Conservation (phyloP, 2,113 vertebrate species). For the Hemibagrus wyckioides region DNA sequence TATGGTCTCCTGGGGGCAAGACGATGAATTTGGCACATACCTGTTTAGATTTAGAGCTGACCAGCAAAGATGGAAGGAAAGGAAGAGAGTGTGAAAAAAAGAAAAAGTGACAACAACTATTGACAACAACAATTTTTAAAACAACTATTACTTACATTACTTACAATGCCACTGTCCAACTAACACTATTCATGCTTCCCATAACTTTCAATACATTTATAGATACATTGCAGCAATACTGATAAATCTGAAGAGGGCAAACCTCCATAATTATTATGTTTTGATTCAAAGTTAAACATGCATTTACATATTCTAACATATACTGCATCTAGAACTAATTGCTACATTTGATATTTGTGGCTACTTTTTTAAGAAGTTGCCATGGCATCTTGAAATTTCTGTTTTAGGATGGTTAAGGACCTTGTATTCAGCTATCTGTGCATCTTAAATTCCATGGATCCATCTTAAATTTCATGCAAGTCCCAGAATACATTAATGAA, state of each 20-base stretch:
- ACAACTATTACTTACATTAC: conserved; percentile 6
- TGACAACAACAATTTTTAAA: neutral
- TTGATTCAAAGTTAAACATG: neutral
- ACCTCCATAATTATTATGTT: neutral
- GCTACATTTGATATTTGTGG: conserved; percentile 26
- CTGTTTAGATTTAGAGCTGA: conserved; percentile 48
- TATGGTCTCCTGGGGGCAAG: conserved; percentile 9
- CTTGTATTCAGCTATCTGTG: neutral
- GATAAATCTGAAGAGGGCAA: neutral
- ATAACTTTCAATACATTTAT: conserved; percentile 9
- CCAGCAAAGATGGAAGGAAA: conserved; percentile 21
- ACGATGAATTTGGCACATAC: conserved; percentile 12
- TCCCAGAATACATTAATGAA: neutral
- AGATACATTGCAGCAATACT: no score
- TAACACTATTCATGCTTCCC: conserved; percentile 31
- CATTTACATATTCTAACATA: neutral
- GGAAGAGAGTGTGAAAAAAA: neutral
- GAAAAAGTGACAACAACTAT: neutral
- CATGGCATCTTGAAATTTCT: conserved; percentile 51
- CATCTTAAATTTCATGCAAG: neutral
- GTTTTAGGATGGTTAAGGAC: neutral
- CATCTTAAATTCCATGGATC: conserved; percentile 5
- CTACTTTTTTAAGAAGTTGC: conserved; percentile 43
- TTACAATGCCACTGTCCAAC: conserved; percentile 13
- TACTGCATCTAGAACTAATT: neutral